Evolutionary conservation across 2,797 vertebrate species (phyloP), one percentile per base, ranked within the genome.

Genomic region (Petrocephalus sullivani): DNA sequence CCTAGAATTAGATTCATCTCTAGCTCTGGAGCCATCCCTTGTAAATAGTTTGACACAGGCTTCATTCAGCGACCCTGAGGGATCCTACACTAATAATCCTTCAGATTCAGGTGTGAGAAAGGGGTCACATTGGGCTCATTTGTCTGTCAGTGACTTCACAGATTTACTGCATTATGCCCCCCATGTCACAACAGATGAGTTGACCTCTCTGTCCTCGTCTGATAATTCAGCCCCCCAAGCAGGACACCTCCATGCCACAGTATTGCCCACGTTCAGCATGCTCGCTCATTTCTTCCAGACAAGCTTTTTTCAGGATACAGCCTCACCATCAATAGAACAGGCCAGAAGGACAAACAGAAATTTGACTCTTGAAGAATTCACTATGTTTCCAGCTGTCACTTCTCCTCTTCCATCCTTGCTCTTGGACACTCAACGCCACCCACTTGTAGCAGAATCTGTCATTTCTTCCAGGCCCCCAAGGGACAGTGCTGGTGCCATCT

Each of bases 1-100:
- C 41, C 89, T 89, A 28, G 85, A 89, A 89, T 87, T 90, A 90
- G 87, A 90, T 87, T 75, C 87, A 58, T n/a, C 87, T 89, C 23
- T 87, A 21, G 51, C 19, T 12, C 82, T 89, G 53, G 89, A 90
- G 81, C 89, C 87, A 8, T 91, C 90, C 0, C 81, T 37, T 87
- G 81, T 90, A 89, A 90, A 89, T 71, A 86, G 87, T 89, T 89
- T 87, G 14, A 28, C 88, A 28, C 87, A 91, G 83, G 83, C 88
- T 85, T 46, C 89, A 81, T 89, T 89, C 84, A 89, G 83, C 87
- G 87, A 86, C 60, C 89, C 84, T 28, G 89, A 89, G 58, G 87
- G 58, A n/a, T 89, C 78, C 56, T 83, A 51, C 14, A 87, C 87
- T 61, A 61, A 86, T 88, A 89, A 88, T 89, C 86, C 78, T 71